Evolutionary conservation across 2,113 vertebrate genomes (phyloP), one percentile per base, ranked within the genome.

Genomic region (Pelecanus crispus): DNA sequence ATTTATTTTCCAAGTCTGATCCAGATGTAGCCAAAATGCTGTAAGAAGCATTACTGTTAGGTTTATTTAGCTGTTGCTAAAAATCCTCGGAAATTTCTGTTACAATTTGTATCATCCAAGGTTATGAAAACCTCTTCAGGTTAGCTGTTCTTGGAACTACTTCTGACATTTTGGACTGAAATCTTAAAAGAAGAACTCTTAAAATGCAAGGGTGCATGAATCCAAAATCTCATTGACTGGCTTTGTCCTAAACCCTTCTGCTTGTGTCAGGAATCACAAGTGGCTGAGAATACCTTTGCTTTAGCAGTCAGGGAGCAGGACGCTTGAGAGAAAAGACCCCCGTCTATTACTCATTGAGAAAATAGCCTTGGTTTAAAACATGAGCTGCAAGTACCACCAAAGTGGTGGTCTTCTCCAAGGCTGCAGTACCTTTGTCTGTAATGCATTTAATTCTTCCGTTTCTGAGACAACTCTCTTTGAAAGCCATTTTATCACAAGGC

Each of bases 261-360:
- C 45, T 90, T 28, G 2, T 10, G 28, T 28, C 71, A 63, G 44
- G 74, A 61, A 42, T 59, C 12, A 1, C 1, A 0, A 58, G 36
- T 3, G 9, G 36, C n/a, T 6, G 29, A 26, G 38, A 18, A 65
- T 28, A 29, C 7, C 34, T 28, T 4, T 8, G 66, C 38, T 24
- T 28, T 1, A 38, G 65, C 29, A 66, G 22, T 24, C 29, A 70
- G 44, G 14, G n/a, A 1, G 7, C 1, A 18, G 13, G 7, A 13
- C 0, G 0, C 6, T 2, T 1, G 5, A 38, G 25, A 58, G 50
- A 29, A 34, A 4, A 24, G 11, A 13, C 0, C 28, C 1, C 12
- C 11, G 25, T 9, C 18, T 2, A 21, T 10, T 9, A 8, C 15
- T 2, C 32, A 47, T 28, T 9, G 28, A 40, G 50, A 52, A 65